Evolutionary conservation across 2,113 vertebrate species (phyloP).

Genomic region (Archilochus colubris): DNA sequence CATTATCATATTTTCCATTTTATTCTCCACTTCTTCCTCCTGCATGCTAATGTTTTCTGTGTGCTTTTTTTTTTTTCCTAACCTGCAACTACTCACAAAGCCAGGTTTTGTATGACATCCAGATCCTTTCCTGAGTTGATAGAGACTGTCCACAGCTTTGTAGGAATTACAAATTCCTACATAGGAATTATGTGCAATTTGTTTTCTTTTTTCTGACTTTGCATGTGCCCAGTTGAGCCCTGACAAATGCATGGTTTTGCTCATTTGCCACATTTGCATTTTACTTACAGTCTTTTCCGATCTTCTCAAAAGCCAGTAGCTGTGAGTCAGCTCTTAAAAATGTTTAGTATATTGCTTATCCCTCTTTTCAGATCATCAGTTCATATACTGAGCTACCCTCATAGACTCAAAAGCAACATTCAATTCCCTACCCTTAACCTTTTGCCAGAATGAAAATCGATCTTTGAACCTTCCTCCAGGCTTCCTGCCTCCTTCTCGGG

Average conservation of each 20-base stretch:
- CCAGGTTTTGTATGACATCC: not conserved
- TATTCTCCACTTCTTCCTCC: constrained; percentile 23
- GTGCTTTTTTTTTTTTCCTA: not conserved
- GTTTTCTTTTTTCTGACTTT: not conserved
- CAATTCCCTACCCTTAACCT: not conserved
- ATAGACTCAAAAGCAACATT: not conserved
- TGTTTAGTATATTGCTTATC: not conserved
- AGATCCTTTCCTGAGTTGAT: not conserved
- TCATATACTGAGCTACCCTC: not conserved
- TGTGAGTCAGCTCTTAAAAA: constrained; percentile 34
- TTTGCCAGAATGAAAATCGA: constrained; percentile 23
- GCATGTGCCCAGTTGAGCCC: not conserved
- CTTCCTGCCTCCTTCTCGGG: not conserved
- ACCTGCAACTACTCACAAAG: constrained; percentile 10
- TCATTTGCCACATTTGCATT: constrained; percentile 6
- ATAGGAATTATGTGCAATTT: not conserved
- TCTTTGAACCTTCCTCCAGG: not conserved
- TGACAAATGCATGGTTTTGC: not conserved
- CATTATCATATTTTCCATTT: constrained; percentile 68
- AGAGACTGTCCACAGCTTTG: not conserved
- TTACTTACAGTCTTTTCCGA: not conserved
- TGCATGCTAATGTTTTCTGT: constrained; percentile 36
- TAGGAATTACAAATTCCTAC: not conserved
- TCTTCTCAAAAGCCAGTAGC: not conserved
- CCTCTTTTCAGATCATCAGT: constrained; percentile 12